Conservation (phyloP, 2,888 invertebrate species). For the Macaria notata region DNA sequence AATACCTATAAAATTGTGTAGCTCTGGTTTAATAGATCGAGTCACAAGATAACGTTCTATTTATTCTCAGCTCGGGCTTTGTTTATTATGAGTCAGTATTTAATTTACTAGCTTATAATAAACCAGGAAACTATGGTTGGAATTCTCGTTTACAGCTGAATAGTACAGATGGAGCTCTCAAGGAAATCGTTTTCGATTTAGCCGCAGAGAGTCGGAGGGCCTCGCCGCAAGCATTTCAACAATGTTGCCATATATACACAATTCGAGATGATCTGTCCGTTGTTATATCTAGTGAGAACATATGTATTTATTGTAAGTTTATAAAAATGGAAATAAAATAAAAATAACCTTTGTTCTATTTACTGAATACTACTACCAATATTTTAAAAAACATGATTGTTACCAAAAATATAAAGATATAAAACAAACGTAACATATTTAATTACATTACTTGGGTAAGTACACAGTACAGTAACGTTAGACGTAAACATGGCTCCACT, state of each 20-base stretch:
- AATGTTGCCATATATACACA: constrained; percentile 29
- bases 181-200: constrained; percentile 34
- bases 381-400: too few species aligned
- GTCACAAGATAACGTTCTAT: constrained; percentile 14
- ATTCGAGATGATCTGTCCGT: constrained; percentile 22
- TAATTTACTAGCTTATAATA: constrained; percentile 25
- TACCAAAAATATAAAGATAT: too few species aligned
- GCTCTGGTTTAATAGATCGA: constrained; percentile 14
- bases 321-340: too few species aligned
- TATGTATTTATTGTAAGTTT: too few species aligned
- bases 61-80: constrained; percentile 16
- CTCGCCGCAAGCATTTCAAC: constrained; percentile 31
- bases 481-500: constrained; percentile 40
- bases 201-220: constrained; percentile 22
- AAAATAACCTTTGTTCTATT: too few species aligned
- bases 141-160: constrained; percentile 22
- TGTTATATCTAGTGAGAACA: too few species aligned
- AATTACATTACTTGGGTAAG: background rate
- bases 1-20: background rate
- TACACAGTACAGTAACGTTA: constrained; percentile 4
- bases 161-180: constrained; percentile 25
- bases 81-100: constrained; percentile 23
- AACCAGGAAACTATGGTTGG: constrained; percentile 25
- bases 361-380: too few species aligned
- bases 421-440: too few species aligned